Base-by-base conservation (phyloP, 2,888 invertebrate species). In the Cheilosia soror region DNA sequence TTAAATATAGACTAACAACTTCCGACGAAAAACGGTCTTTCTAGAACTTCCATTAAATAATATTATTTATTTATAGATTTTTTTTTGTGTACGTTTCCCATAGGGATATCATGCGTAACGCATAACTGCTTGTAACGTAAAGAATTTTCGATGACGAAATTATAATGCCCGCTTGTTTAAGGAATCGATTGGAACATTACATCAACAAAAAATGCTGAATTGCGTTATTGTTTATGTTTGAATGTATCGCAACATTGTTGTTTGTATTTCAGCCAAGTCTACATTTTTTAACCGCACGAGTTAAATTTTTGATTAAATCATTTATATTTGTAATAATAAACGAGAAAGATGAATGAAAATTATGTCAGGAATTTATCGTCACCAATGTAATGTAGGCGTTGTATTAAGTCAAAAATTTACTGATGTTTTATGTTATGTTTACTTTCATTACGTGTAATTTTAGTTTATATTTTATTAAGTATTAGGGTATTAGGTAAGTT, bases 1-100 rank as follows among this genome's bases (percentile, higher is more conserved):
- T 57, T 69, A 69, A 69, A 57, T 20, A 57, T 69, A 69, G 42
- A 68, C 11, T 55, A 29, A 68, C 7, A 44, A 25, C 20, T 57
- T 69, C 55, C 57, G 57, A 15, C 15, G 9, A 29, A 44, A 44
- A 29, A 25, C 25, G 37, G 40, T 37, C n/a, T 53, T 55, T 69
- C 68, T 69, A 57, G 68, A 69, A 69, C 44, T 11, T 66, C 37
- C 25, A 40, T 53, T 37, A 37, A 65, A n/a, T 37, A 47, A 4
- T 42, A 15, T 44, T 47, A 47, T 20, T 2, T 47, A 20, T 47
- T 20, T 47, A 6, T 15, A 20, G 20, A 27, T 60, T 53, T 42
- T 4, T 25, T 29, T n/a, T 27, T 13, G 13, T 63, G 11, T 63
- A 31, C 15, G 5, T 33, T 63, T 49, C 13, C 13, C 6, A 63